Conservation (phyloP, 2,113 vertebrate genomes). For the Nerophis ophidion region DNA sequence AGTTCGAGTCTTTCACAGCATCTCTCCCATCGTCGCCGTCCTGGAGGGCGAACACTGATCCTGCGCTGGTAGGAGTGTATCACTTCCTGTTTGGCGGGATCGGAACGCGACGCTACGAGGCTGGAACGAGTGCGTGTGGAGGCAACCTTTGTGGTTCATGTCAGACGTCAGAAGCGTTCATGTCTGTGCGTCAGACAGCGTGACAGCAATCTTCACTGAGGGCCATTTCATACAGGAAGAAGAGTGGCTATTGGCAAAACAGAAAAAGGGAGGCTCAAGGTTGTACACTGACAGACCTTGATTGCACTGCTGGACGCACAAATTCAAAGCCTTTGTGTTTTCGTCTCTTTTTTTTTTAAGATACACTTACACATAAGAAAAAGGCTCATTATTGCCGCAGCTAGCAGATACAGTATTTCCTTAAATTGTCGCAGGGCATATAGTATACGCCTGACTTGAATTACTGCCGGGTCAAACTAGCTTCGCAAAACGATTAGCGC, state of each 20-base stretch:
- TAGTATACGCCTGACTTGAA: no score
- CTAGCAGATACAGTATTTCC: no score
- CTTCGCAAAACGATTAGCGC: no score
- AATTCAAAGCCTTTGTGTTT: conserved; percentile 9
- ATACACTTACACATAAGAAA: conserved; percentile 19
- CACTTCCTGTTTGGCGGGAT: conserved; percentile 48
- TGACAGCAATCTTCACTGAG: conserved; percentile 50
- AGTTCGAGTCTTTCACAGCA: conserved; percentile 22
- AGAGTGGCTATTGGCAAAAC: background rate
- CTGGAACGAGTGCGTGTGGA: conserved; percentile 58
- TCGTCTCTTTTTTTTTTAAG: conserved; percentile 3
- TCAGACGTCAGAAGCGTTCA: conserved; percentile 68
- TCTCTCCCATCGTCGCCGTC: conserved; percentile 6
- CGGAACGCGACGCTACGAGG: conserved; percentile 34
- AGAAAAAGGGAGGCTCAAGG: background rate
- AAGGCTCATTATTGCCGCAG: conserved; percentile 14
- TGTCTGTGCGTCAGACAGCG: conserved; percentile 67
- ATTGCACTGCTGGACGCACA: conserved; percentile 7
- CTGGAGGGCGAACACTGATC: conserved; percentile 20
- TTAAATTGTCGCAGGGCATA: no score
- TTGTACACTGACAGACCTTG: conserved; percentile 1
- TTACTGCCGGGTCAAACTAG: no score
- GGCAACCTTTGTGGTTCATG: conserved; percentile 76
- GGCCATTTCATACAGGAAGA: conserved; percentile 46
- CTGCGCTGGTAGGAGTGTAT: conserved; percentile 32